phyloP scores from a whole-genome alignment of 2,888 invertebrate species.

The Spilosoma lubricipeda region DNA sequence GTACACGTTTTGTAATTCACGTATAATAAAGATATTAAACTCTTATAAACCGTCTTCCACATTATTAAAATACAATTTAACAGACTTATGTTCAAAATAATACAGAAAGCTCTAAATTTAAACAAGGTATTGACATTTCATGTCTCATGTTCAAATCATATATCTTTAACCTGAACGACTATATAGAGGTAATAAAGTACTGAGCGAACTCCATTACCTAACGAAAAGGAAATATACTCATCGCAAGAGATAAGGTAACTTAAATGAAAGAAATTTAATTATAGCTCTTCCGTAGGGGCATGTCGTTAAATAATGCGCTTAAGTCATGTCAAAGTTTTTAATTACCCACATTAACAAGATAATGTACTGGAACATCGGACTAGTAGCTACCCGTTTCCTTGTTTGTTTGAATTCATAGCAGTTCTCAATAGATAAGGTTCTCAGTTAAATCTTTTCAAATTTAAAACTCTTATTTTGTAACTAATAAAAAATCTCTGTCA shows the following conservation, averaged over 20 bases:
- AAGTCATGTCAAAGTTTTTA: neutral
- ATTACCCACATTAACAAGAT: neutral
- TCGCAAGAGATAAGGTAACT: neutral
- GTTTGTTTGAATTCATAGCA: neutral
- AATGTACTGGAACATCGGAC: neutral
- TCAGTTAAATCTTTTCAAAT: neutral
- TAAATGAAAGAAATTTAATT: neutral
- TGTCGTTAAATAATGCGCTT: neutral
- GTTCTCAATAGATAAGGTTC: neutral
- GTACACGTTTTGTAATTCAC: too few relatives aligned
- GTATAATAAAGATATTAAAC: too few relatives aligned
- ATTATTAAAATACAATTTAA: too few relatives aligned
- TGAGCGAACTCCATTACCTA: neutral
- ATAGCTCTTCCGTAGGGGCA: neutral
- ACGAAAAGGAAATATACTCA: neutral
- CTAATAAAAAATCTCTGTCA: neutral
- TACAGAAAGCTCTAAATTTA: too few relatives aligned
- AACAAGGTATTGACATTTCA: too few relatives aligned
- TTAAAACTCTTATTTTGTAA: neutral
- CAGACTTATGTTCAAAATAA: too few relatives aligned
- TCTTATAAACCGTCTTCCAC: too few relatives aligned
- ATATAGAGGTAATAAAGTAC: neutral
- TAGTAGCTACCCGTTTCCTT: neutral
- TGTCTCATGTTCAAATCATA: neutral
- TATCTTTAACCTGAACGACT: neutral